Base-by-base conservation (phyloP, 2,113 vertebrate genomes). In the Oceanites oceanicus region DNA sequence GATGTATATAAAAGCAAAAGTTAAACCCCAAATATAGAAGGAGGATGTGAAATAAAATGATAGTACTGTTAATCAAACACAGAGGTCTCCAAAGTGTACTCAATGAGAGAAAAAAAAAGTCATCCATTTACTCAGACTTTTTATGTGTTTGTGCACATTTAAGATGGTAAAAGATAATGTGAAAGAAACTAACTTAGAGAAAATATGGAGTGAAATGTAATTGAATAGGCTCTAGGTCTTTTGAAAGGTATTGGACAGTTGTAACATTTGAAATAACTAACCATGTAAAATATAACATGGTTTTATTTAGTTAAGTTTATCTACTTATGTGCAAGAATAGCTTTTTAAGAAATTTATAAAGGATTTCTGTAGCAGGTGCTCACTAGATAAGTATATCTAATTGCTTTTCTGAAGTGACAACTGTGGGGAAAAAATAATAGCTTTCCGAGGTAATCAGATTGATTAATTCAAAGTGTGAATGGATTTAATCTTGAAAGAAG, bases 271-370 rank as follows among this genome's bases (percentile, higher is more conserved):
- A 68, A 89, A 68, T 55, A 74, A 71, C 12, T 45, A 42, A 42
- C 17, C 10, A 36, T 53, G 25, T 55, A 38, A 94, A 82, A 56
- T 36, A 66, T 25, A 72, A 18, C 13, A 20, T 61, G 14, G 8
- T 71, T 86, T 49, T 67, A 68, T 44, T 73, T n/a, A 36, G 13
- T 67, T 26, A 42, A 17, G 32, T 47, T 85, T 76, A 32, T 1
- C 11, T 78, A 29, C 4, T 36, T 71, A 29, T 40, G 11, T 0
- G 0, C 8, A 91, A 63, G 14, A 56, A 67, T 4, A 62, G 1
- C 6, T 74, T 73, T 52, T 89, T 13, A 87, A 59, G 4, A 55
- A 23, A 61, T 55, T 70, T 85, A 16, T 50, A 36, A 75, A 89
- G 27, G 17, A 47, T 52, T 86, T 87, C 23, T 62, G 15, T 42